Conservation (phyloP, 2,113 vertebrate genomes). For the Alectura lathami region DNA sequence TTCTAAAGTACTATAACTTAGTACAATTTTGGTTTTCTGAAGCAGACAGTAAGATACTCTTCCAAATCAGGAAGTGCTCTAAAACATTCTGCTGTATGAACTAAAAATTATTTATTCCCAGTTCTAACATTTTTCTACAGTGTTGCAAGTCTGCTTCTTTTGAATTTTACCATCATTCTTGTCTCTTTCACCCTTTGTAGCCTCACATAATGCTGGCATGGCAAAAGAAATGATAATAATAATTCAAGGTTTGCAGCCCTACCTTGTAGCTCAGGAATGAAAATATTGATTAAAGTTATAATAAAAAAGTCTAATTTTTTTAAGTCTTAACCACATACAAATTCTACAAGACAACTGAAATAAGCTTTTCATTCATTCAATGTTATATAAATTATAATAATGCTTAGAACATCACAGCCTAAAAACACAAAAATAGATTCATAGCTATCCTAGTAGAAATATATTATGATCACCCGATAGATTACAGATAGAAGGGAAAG, state of each 20-base stretch:
- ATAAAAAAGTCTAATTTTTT: too few species aligned
- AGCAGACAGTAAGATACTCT: not conserved
- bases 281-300: constrained; percentile 31
- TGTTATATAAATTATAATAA: not conserved
- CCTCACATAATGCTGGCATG: not conserved
- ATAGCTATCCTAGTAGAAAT: not conserved
- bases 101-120: not conserved
- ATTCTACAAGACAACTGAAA: not conserved
- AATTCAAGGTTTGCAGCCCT: not conserved
- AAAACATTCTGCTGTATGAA: not conserved
- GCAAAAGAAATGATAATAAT: not conserved
- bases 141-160: not conserved
- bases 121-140: not conserved
- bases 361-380: not conserved
- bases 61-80: not conserved
- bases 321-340: not conserved
- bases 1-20: not conserved
- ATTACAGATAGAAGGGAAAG: not conserved
- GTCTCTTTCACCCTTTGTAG: not conserved
- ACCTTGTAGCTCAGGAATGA: not conserved
- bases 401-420: not conserved
- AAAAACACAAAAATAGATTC: not conserved
- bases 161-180: not conserved
- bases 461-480: not conserved
- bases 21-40: not conserved